Base-by-base conservation (phyloP, 1,140 invertebrate genomes). In the Plodia interpunctella region DNA sequence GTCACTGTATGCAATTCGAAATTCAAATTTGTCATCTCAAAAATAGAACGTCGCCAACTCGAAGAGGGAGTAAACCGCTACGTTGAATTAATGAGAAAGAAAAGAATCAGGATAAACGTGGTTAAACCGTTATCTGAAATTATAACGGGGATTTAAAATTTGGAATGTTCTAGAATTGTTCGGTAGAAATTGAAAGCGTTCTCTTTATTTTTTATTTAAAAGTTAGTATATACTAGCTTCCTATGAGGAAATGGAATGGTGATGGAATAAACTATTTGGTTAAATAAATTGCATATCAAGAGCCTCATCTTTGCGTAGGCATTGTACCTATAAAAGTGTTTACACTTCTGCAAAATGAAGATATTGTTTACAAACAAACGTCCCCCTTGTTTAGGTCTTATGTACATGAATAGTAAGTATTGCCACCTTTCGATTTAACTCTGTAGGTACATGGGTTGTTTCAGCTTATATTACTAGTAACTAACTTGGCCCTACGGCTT, bases 21-120 rank as follows among this genome's bases (percentile, higher is more conserved):
- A 75, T 83, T 78, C 72, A 80, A 80, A 83, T 84, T 54, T 55
- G 15, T 49, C 66, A 32, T 63, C 66, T 80, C 63, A 73, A 78
- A 83, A 80, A 81, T 84, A 77, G 81, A 80, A 69, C 76, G 68
- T 56, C 65, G 72, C 51, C 59, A 55, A 50, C 50, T 18, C 25
- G 44, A 44, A n/a, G 44, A 59, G 59, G 54, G 55, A 62, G 60
- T 53, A 65, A 53, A 77, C 76, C 74, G 74, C 74, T 79, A 79
- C 62, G 49, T 53, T 53, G 38, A 44, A 44, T 44, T 44, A 44
- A 15, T 44, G 3, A 44, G n/a, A 15, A 44, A 44, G 38, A 44
- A 15, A 44, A 44, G 38, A 44, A 44, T 44, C 38, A 15, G 63
- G 59, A 66, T 68, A 67, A 63, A 55, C 53, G 21, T 57, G 20